A percentile compares a stretch with the other conserved stretches of the same genome.
phyloP scores from a whole-genome alignment of 2,888 invertebrate genomes.

The Acheta domesticus region DNA sequence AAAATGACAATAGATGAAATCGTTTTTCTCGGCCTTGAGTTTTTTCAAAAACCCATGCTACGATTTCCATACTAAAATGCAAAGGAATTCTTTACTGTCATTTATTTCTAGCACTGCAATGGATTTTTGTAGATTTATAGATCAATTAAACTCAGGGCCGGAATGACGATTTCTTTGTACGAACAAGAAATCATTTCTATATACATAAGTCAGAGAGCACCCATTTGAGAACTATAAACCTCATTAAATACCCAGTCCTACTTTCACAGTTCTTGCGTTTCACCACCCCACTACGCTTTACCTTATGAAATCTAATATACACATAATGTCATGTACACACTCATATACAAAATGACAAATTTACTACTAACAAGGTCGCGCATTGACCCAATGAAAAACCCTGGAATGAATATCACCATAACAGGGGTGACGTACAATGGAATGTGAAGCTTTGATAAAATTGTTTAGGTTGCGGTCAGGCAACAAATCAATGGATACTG shows the following conservation, averaged over 20 bases:
- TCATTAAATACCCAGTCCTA: background rate
- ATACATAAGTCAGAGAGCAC: background rate
- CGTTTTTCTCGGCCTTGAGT: background rate
- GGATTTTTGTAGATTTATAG: background rate
- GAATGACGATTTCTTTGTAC: background rate
- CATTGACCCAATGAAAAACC: background rate
- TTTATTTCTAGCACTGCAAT: too few relatives aligned
- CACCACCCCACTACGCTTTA: background rate
- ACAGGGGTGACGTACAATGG: background rate
- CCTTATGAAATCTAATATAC: background rate
- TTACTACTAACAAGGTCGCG: background rate
- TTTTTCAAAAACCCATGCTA: too few relatives aligned
- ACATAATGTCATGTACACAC: background rate
- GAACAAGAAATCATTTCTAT: background rate
- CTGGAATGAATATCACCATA: background rate
- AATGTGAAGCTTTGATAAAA: background rate
- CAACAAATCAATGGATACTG: background rate
- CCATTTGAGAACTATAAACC: background rate
- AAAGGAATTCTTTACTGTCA: too few relatives aligned
- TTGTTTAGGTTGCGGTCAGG: background rate
- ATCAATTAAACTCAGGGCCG: background rate
- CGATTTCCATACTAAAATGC: too few relatives aligned
- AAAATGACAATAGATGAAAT: constrained; percentile 11
- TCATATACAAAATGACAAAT: background rate
- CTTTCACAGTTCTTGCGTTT: background rate